Evolutionary conservation across 2,113 vertebrate genomes (phyloP).

Genomic region (Eleginops maclovinus): DNA sequence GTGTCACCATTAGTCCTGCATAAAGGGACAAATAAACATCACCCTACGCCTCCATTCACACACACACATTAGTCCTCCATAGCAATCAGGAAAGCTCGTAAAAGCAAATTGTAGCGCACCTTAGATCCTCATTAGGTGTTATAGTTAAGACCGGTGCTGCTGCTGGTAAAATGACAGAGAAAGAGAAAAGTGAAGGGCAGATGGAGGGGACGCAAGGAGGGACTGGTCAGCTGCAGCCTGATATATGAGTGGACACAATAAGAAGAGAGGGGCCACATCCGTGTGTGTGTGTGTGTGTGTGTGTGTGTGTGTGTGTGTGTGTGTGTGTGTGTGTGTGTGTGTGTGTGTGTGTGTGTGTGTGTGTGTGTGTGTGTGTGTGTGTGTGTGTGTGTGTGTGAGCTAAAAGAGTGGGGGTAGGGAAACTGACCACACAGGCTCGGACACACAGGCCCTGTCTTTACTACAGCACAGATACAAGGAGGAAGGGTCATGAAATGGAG

Average conservation of each 20-base stretch:
- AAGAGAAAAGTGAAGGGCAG: conserved; percentile 73
- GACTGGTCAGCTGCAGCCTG: conserved; percentile 82
- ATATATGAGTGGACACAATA: conserved; percentile 85
- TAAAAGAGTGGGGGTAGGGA: conserved; percentile 72
- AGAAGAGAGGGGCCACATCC: conserved; percentile 63
- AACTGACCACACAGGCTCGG: conserved; percentile 78
- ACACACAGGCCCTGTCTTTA: conserved; percentile 66
- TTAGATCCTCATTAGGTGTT: conserved; percentile 57
- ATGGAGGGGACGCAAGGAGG: conserved; percentile 71
- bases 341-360: conserved; percentile 62
- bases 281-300: conserved; percentile 59
- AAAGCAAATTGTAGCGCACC: conserved; percentile 59
- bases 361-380: conserved; percentile 51
- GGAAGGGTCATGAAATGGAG: conserved; percentile 3
- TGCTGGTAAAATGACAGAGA: conserved; percentile 42
- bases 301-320: conserved; percentile 59
- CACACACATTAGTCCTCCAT: conserved; percentile 40
- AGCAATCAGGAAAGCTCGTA: conserved; percentile 62
- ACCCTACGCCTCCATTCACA: conserved; percentile 31
- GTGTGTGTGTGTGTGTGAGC: conserved; percentile 63
- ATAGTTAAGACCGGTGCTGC: conserved; percentile 27
- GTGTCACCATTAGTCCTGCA: conserved; percentile 76
- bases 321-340: conserved; percentile 49
- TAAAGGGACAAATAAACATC: conserved; percentile 60
- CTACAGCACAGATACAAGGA: conserved; percentile 36